phyloP scores from a whole-genome alignment of 2,113 vertebrate species.

The Crotalus tigris region DNA sequence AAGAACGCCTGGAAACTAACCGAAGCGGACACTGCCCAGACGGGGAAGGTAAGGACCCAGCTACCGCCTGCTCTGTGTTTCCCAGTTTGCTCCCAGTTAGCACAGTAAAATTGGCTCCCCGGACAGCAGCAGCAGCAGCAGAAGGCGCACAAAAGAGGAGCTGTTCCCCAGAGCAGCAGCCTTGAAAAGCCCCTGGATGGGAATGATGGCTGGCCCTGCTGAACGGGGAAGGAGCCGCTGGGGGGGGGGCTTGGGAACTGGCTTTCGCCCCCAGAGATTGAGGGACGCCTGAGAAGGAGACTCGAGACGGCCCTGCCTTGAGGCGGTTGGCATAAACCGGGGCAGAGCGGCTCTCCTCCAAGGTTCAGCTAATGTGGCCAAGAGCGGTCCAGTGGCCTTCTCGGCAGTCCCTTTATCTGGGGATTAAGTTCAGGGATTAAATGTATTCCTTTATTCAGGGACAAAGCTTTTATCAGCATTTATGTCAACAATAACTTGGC shows the following conservation, averaged over 20 bases:
- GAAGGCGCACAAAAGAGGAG: background rate
- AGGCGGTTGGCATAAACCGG: background rate
- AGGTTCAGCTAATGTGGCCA: background rate
- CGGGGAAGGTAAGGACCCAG: slow-evolving; percentile 77
- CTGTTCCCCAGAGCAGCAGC: background rate
- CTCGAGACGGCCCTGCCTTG: too few relatives aligned
- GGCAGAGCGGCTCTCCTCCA: background rate
- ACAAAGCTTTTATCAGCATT: background rate
- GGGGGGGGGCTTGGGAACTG: background rate
- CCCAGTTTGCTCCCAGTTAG: background rate
- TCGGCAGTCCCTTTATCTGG: background rate
- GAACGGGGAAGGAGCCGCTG: background rate
- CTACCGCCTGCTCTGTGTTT: fast-evolving
- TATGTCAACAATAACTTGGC: background rate
- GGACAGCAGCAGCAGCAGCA: background rate
- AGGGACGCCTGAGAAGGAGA: background rate
- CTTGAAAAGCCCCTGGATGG: background rate
- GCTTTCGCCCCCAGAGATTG: background rate
- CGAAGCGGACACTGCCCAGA: slow-evolving; percentile 88
- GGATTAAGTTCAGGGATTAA: background rate
- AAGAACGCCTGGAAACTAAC: slow-evolving; percentile 80
- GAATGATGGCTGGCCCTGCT: background rate
- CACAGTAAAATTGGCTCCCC: background rate
- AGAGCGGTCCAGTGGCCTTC: background rate
- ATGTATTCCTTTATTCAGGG: background rate